Conservation (phyloP, 2,888 invertebrate genomes). For the Trichogramma evanescens region DNA sequence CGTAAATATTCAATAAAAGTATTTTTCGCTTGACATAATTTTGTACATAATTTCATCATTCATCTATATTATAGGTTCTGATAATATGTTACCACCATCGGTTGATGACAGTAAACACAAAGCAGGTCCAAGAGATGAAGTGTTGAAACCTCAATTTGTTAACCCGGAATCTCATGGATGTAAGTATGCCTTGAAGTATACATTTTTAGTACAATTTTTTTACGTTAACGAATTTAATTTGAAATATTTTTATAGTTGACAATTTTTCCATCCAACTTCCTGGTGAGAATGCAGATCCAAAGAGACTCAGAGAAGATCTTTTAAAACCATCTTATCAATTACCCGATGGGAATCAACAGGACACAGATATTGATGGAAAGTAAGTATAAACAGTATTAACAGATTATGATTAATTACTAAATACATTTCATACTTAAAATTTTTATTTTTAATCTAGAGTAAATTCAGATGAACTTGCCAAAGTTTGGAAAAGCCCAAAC, state of each 20-base stretch:
- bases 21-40: too few relatives aligned
- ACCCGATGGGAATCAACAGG: slow-evolving; percentile 37
- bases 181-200: not conserved
- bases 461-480: slow-evolving; percentile 31
- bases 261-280: slow-evolving; percentile 12
- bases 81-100: slow-evolving; percentile 17
- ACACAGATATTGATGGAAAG: slow-evolving; percentile 56
- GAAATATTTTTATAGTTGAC: slow-evolving; percentile 10
- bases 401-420: not conserved
- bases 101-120: slow-evolving; percentile 11
- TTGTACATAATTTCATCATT: not conserved
- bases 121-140: slow-evolving; percentile 26
- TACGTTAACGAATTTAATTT: too few relatives aligned
- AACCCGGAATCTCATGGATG: not conserved
- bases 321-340: slow-evolving; percentile 50
- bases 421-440: not conserved
- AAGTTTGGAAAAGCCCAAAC: slow-evolving; percentile 34
- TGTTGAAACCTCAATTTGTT: slow-evolving; percentile 25
- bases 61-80: not conserved
- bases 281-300: not conserved
- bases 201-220: not conserved
- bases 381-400: slow-evolving; percentile 34
- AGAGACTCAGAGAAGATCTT: slow-evolving; percentile 49
- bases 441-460: slow-evolving; percentile 27
- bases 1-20: too few relatives aligned